These are phyloP conservation scores for Mirza zaza DNA, from an alignment of 2,113 vertebrate genomes.

Conservation along the genomic window DNA sequence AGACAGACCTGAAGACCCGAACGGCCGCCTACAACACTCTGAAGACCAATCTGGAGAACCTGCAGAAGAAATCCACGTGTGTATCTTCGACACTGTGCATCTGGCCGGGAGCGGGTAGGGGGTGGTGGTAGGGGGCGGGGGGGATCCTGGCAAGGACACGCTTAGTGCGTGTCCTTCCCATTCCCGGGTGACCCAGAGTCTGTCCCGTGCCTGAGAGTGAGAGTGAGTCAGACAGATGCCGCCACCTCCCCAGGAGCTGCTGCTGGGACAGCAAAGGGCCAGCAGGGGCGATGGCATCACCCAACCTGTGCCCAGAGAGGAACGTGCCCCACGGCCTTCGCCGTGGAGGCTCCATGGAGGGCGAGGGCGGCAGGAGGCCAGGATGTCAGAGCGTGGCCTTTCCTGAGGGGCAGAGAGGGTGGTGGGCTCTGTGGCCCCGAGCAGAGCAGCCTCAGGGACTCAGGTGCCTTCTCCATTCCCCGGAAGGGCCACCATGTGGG, in stretches of 20 bases:
- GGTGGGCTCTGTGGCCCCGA: not conserved
- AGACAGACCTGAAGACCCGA: constrained; percentile 90
- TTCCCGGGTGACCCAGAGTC: not conserved
- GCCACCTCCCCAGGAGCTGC: not conserved
- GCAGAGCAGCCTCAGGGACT: not conserved
- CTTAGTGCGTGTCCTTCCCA: accelerated
- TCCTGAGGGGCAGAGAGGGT: no score
- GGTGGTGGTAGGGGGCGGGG: no score
- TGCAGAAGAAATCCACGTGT: constrained; percentile 89
- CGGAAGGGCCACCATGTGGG: not conserved
- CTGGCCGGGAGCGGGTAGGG: not conserved
- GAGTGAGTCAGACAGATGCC: not conserved
- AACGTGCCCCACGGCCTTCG: accelerated
- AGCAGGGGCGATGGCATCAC: accelerated
- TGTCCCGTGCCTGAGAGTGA: not conserved
- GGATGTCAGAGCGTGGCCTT: no score
- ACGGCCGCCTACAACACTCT: constrained; percentile 87
- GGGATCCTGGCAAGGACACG: not conserved
- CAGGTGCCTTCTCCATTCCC: not conserved
- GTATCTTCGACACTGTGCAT: constrained; percentile 61
- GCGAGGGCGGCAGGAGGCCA: accelerated
- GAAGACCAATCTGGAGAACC: constrained; percentile 88
- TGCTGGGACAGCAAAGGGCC: not conserved
- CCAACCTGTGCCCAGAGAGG: not conserved
- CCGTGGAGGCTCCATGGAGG: not conserved